phyloP scores from a whole-genome alignment of 2,888 invertebrate species.

The Pherbina coryleti region DNA sequence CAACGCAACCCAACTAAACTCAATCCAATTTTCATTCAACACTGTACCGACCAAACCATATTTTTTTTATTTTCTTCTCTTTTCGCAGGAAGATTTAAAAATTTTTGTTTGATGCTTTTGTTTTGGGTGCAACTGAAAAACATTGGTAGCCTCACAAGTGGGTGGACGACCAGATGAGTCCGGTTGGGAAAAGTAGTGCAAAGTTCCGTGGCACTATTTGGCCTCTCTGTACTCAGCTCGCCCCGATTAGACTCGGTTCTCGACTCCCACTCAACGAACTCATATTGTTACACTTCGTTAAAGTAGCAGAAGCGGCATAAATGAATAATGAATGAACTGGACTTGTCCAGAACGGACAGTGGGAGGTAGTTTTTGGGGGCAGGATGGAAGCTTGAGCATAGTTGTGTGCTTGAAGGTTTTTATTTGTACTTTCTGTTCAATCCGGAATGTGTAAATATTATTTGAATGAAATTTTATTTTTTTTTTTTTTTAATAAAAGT shows the following conservation, averaged over 20 bases:
- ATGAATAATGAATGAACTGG: slow-evolving; percentile 24
- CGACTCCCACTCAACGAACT: slow-evolving; percentile 11
- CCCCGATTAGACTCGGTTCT: slow-evolving; percentile 40
- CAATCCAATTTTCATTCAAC: not conserved
- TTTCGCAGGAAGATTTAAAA: not conserved
- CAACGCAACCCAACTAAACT: not conserved
- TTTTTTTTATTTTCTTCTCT: not conserved
- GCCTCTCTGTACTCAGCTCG: slow-evolving; percentile 56
- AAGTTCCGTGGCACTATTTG: slow-evolving; percentile 62
- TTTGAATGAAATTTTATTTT: no score
- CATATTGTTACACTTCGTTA: slow-evolving; percentile 15
- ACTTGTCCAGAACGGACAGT: slow-evolving; percentile 5
- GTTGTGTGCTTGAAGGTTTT: not conserved
- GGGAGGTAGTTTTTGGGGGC: not conserved
- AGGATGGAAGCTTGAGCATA: not conserved
- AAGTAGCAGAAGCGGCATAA: slow-evolving; percentile 19
- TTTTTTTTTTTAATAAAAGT: no score
- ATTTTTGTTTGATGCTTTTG: not conserved
- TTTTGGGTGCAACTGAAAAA: not conserved
- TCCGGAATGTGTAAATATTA: no score
- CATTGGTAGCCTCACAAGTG: no score
- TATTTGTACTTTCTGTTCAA: not conserved
- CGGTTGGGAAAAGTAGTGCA: slow-evolving; percentile 50
- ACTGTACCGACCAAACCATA: not conserved
- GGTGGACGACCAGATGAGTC: not conserved